Conservation (phyloP, 2,113 vertebrate genomes). For the Lepidothrix coronata region DNA sequence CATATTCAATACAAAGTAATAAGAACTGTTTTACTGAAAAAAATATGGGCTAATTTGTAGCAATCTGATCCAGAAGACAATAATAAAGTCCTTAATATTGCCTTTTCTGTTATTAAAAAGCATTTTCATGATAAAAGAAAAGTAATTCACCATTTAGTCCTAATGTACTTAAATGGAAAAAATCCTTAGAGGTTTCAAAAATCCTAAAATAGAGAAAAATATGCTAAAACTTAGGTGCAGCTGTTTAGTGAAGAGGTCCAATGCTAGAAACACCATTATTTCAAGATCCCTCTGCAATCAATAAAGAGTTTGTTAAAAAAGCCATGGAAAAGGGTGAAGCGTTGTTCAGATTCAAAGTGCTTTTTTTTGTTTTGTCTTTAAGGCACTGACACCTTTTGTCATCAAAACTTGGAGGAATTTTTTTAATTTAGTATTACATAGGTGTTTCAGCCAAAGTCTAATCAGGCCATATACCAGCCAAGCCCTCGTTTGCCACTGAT, state of each 20-base stretch:
- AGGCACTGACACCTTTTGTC: slow-evolving; percentile 6
- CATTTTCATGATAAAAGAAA: background rate
- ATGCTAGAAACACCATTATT: background rate
- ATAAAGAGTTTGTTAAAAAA: background rate
- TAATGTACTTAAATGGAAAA: background rate
- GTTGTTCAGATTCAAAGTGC: slow-evolving; percentile 23
- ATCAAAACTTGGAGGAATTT: background rate
- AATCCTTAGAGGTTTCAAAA: background rate
- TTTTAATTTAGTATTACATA: background rate
- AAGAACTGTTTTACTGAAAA: background rate
- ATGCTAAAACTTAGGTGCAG: slow-evolving; percentile 31
- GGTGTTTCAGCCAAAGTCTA: background rate
- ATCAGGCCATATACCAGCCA: background rate
- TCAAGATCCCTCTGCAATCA: slow-evolving; percentile 19
- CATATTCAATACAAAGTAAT: background rate
- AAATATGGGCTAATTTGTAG: slow-evolving; percentile 4
- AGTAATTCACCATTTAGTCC: background rate
- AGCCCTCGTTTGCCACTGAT: background rate
- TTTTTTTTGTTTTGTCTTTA: background rate
- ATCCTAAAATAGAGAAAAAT: slow-evolving; percentile 22
- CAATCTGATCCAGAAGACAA: slow-evolving; percentile 12
- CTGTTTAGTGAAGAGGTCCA: slow-evolving; percentile 1
- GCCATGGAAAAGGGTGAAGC: background rate
- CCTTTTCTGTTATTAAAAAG: background rate
- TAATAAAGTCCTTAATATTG: background rate